A percentile compares a stretch with the other conserved stretches of the same genome.
phyloP scores from a whole-genome alignment of 2,797 vertebrate species.

The Sebastolobus alascanus region DNA sequence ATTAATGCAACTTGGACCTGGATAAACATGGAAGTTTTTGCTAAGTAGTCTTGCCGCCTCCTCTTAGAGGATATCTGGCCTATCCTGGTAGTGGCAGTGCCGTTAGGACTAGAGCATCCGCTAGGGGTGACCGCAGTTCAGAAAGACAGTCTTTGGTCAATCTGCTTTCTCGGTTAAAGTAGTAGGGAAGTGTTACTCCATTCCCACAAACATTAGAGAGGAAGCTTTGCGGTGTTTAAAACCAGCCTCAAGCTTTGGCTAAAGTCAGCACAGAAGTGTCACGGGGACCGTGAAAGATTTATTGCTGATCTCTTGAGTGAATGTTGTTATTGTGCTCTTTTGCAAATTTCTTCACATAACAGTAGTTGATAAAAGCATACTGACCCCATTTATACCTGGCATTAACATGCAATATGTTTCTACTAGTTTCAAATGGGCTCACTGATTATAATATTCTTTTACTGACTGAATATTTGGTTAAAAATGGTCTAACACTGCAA shows the following conservation, averaged over 20 bases:
- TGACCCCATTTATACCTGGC: background rate
- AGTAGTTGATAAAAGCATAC: background rate
- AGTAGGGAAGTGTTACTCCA: too few relatives aligned
- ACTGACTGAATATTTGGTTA: background rate
- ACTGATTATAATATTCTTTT: background rate
- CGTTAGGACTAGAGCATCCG: too few relatives aligned
- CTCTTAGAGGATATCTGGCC: too few relatives aligned
- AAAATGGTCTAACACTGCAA: background rate
- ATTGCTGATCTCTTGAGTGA: background rate
- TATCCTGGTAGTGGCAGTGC: too few relatives aligned
- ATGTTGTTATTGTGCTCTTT: background rate
- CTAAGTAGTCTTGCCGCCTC: rapidly evolving
- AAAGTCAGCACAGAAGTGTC: too few relatives aligned
- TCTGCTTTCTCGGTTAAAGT: too few relatives aligned
- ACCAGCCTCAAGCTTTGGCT: too few relatives aligned
- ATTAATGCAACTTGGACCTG: background rate
- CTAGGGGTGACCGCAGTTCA: too few relatives aligned
- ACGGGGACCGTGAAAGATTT: background rate
- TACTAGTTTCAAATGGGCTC: background rate
- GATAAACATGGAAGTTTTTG: background rate
- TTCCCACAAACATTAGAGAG: too few relatives aligned
- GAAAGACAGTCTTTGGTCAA: too few relatives aligned
- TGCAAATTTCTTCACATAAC: background rate
- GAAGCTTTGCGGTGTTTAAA: too few relatives aligned
- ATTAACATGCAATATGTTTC: background rate